Base-by-base conservation (phyloP, 1,140 invertebrate genomes). In the Zaprionus africanus region DNA sequence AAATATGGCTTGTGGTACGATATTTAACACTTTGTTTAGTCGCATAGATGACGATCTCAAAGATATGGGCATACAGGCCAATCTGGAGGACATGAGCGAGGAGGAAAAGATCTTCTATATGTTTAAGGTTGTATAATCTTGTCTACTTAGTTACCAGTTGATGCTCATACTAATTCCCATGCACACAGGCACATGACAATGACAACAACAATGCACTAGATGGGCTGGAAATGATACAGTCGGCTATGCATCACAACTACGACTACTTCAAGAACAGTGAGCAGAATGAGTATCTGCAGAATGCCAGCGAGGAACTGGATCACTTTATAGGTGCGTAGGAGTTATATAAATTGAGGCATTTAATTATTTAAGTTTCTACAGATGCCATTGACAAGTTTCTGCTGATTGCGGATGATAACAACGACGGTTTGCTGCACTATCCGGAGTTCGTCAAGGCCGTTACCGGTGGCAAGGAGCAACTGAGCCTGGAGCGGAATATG, bases 361-460 rank as follows among this genome's bases (percentile, higher is more conserved):
- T 13, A 4, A 41, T 34, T 26, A 11, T 15, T 0, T 9, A n/a
- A n/a, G 7, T 31, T 15, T 13, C 93, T 93, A 12, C 93, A 97
- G 96, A 95, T 80, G 93, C 96, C 28, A 96, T 97, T 68, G 97
- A 97, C 79, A 94, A 95, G 86, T 96, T 97, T 24, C 83, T 98
- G 12, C 92, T 93, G 69, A 96, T 96, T 87, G 96, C 97, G 85
- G 97, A 98, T 85, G 83, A 94, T 5, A 95, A 97, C 90, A 94
- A 95, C 54, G 96, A 98, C 90, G 97, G 97, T 1, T 96, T 95
- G 81, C 90, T 98, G 36, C 96, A 94, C 66, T 97, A 97, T 82
- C 91, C 94, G 1, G 97, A 98, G 93, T 97, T 96, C 84, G 94
- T 95, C 1, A 91, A 91, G 58, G 92, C 92, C 17, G 82, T 93